A percentile compares a stretch with the other conserved stretches of the same genome.
Conservation (phyloP, 2,797 vertebrate species). For the Catostomus latipinnis region DNA sequence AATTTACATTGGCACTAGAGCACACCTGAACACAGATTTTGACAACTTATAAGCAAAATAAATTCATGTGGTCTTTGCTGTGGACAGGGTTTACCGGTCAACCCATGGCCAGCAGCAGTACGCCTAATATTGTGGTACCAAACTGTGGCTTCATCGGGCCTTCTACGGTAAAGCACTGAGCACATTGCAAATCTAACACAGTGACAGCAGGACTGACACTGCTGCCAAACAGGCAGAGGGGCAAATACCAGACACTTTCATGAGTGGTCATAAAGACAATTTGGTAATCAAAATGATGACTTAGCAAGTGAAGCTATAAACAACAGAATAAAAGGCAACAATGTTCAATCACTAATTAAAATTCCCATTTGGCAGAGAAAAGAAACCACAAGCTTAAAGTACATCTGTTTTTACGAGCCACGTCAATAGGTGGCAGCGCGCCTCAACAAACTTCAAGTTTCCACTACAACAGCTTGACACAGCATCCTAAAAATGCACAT, state of each 20-base stretch:
- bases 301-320: too few relatives aligned
- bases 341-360: too few relatives aligned
- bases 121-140: conserved; percentile 9
- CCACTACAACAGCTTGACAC: too few relatives aligned
- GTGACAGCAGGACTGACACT: conserved; percentile 19
- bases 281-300: too few relatives aligned
- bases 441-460: too few relatives aligned
- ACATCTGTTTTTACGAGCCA: too few relatives aligned
- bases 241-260: background rate
- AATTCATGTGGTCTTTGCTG: conserved; percentile 1
- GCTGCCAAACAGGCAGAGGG: background rate
- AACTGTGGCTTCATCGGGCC: conserved; percentile 4
- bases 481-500: too few relatives aligned
- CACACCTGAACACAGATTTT: conserved; percentile 13
- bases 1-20: too few relatives aligned
- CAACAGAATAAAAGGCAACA: too few relatives aligned
- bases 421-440: too few relatives aligned
- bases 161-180: conserved; percentile 30
- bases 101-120: conserved; percentile 6
- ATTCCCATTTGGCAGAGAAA: too few relatives aligned
- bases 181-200: conserved; percentile 1
- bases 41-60: conserved; percentile 27
- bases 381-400: too few relatives aligned
- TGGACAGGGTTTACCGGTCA: conserved; percentile 26
- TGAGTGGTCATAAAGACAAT: background rate